Percentiles rank a stretch among this genome's conserved stretches.
phyloP scores from a whole-genome alignment of 2,888 invertebrate species.

The Tenthredo mesomela region DNA sequence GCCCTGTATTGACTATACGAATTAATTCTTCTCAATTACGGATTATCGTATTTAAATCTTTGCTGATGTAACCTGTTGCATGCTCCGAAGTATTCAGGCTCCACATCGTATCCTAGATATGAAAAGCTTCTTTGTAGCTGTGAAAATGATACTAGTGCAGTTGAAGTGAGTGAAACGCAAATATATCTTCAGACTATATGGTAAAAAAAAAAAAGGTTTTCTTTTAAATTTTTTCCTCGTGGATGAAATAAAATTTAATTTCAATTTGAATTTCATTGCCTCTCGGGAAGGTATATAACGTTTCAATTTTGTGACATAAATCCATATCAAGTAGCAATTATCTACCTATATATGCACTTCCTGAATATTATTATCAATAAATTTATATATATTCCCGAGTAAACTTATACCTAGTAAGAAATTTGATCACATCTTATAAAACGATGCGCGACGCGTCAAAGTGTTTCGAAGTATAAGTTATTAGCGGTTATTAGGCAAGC shows the following conservation, averaged over 20 bases:
- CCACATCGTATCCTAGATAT: background rate
- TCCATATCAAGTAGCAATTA: slow-evolving; percentile 40
- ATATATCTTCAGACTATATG: background rate
- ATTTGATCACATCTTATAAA: slow-evolving; percentile 10
- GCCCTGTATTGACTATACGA: background rate
- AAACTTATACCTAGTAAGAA: background rate
- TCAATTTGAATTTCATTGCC: slow-evolving; percentile 10
- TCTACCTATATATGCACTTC: background rate
- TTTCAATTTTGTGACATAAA: slow-evolving; percentile 14
- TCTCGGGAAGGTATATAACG: background rate
- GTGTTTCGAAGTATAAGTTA: slow-evolving; percentile 16
- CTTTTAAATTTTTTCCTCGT: background rate
- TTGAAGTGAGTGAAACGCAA: background rate
- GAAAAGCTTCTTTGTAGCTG: background rate
- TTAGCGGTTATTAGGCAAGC: slow-evolving; percentile 32
- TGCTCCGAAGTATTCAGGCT: background rate
- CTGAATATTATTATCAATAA: background rate
- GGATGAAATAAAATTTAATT: background rate
- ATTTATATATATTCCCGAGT: slow-evolving; percentile 30
- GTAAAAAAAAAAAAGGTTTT: too few species aligned
- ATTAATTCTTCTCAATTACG: background rate
- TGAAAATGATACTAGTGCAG: background rate
- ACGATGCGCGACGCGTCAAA: slow-evolving; percentile 25
- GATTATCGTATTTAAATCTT: background rate
- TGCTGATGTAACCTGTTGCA: slow-evolving; percentile 41